phyloP scores from a whole-genome alignment of 92 coral and sea anemone genomes.

The Chrysogorgia sp. region DNA sequence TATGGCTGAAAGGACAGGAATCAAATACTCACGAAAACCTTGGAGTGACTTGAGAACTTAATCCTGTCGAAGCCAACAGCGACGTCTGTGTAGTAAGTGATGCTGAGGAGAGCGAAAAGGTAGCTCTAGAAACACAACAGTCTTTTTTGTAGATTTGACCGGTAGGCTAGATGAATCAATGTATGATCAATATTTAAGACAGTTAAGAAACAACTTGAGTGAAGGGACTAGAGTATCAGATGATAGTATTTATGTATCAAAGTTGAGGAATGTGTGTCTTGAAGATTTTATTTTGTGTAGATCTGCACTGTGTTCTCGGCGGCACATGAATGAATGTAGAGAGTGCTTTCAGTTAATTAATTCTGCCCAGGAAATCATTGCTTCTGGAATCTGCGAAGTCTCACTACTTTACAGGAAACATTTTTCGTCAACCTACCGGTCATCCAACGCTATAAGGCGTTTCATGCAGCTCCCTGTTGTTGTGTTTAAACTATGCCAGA shows the following conservation, averaged over 20 bases:
- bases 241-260: constrained; percentile 53
- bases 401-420: constrained; percentile 60
- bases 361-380: constrained; percentile 55
- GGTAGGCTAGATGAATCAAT: no score
- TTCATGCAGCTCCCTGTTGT: constrained; percentile 72
- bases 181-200: neutral
- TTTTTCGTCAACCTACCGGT: constrained; percentile 55
- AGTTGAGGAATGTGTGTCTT: constrained; percentile 42
- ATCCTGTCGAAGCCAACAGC: no score
- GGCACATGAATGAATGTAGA: constrained; percentile 50
- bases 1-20: no score
- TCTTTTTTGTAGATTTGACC: constrained; percentile 17
- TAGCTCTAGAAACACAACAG: constrained; percentile 7
- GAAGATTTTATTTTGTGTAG: constrained; percentile 56
- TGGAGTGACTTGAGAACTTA: no score
- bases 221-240: constrained; percentile 36
- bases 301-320: constrained; percentile 41
- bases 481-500: constrained; percentile 45
- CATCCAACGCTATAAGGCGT: constrained; percentile 61
- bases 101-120: no score
- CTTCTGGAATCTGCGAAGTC: constrained; percentile 59
- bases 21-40: no score
- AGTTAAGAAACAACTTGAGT: constrained; percentile 32
- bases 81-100: no score
- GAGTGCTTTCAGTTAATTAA: constrained; percentile 52